Percentiles rank a stretch among this genome's conserved stretches.
These are phyloP conservation scores for Malurus splendens DNA, from an alignment of 2,797 vertebrate genomes.

Conservation along the genomic window DNA sequence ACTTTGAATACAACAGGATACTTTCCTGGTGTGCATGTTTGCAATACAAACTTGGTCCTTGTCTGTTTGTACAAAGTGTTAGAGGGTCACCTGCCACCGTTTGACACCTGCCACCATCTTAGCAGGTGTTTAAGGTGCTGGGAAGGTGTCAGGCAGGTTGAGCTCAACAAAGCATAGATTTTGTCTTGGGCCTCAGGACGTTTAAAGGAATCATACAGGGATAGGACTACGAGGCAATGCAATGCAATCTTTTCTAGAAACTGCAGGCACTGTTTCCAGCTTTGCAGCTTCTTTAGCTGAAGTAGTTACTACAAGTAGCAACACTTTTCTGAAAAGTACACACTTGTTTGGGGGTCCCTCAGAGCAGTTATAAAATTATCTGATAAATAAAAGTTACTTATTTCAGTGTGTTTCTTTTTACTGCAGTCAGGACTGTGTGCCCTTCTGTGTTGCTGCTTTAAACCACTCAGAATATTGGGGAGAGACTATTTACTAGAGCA, in stretches of 20 bases:
- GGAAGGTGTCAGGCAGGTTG: background rate
- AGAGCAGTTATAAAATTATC: background rate
- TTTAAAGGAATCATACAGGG: fast-evolving
- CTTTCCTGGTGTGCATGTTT: background rate
- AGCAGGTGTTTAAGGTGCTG: background rate
- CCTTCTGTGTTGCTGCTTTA: background rate
- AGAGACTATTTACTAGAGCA: background rate
- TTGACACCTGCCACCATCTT: background rate
- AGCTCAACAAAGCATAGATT: background rate
- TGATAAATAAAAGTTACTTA: background rate
- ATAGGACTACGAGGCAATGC: background rate
- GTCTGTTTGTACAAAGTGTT: background rate
- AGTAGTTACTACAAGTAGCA: background rate
- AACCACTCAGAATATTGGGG: background rate
- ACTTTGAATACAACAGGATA: background rate
- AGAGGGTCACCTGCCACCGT: background rate
- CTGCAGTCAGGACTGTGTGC: background rate
- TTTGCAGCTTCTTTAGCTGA: background rate
- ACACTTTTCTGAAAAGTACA: background rate
- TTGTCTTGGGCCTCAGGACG: background rate
- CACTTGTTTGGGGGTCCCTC: background rate
- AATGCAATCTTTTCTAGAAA: background rate
- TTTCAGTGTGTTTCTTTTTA: background rate
- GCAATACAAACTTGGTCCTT: background rate
- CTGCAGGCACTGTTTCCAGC: background rate